Evolutionary conservation across 2,797 vertebrate species (phyloP).

Genomic region (Characodon lateralis): DNA sequence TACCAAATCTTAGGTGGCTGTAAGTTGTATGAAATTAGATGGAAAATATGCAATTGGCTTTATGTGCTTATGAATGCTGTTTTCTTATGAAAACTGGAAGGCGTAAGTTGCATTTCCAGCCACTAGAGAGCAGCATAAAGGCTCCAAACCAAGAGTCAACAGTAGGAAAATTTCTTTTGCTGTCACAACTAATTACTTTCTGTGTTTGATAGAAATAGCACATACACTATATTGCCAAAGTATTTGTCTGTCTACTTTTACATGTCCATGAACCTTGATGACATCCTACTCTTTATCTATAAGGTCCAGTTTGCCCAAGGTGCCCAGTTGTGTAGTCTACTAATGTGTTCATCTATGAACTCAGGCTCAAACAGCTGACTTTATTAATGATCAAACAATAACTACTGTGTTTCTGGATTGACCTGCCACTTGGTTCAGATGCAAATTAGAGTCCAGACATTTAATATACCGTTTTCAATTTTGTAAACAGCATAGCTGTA

Average conservation of each 20-base stretch:
- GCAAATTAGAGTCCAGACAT: too few species aligned
- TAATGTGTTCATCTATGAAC: not conserved
- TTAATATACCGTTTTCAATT: not conserved
- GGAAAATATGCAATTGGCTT: not conserved
- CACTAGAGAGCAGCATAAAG: not conserved
- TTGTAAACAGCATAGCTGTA: not conserved
- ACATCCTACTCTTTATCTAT: too few species aligned
- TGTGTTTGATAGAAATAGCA: not conserved
- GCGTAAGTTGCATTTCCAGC: not conserved
- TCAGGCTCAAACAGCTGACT: not conserved
- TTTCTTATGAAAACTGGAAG: not conserved
- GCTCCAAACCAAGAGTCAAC: not conserved
- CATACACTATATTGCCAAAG: not conserved
- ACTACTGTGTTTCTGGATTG: not conserved
- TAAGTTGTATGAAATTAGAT: too few species aligned
- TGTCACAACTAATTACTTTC: not conserved
- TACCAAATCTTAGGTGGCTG: too few species aligned
- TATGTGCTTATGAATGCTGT: too few species aligned
- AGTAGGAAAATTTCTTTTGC: not conserved
- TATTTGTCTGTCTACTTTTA: too few species aligned
- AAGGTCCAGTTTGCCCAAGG: not conserved
- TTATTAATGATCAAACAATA: not conserved
- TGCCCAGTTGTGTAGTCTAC: not conserved
- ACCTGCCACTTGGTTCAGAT: not conserved
- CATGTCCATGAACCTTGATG: too few species aligned